phyloP scores from a whole-genome alignment of 2,888 invertebrate genomes.

The Macaria notata region DNA sequence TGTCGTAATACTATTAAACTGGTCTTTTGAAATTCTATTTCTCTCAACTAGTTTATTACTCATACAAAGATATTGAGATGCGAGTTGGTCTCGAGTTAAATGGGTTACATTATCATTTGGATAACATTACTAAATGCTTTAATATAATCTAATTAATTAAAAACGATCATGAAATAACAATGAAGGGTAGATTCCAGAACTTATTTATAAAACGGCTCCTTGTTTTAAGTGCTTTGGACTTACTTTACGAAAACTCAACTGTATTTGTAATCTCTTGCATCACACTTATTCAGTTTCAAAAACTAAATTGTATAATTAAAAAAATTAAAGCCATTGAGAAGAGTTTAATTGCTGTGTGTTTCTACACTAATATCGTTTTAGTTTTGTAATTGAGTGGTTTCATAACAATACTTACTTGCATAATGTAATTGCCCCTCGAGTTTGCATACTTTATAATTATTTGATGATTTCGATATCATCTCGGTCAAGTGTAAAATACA shows the following conservation, averaged over 20 bases:
- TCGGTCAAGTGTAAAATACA: slow-evolving; percentile 7
- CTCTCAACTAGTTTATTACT: slow-evolving; percentile 3
- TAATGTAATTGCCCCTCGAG: slow-evolving; percentile 14
- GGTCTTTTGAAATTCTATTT: slow-evolving; percentile 13
- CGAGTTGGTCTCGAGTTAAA: not conserved
- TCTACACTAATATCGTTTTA: slow-evolving; percentile 13
- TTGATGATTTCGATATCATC: slow-evolving; percentile 15
- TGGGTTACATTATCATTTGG: too few relatives aligned
- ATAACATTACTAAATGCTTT: slow-evolving; percentile 3
- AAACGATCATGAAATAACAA: too few relatives aligned
- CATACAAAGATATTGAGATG: slow-evolving; percentile 2
- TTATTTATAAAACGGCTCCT: too few relatives aligned
- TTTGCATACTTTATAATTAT: slow-evolving; percentile 10
- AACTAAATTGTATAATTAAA: not conserved
- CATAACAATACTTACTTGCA: slow-evolving; percentile 15
- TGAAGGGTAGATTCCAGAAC: too few relatives aligned
- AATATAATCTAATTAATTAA: not conserved
- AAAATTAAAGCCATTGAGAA: slow-evolving; percentile 6
- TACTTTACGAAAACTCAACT: too few relatives aligned
- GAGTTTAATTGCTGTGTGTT: slow-evolving; percentile 15
- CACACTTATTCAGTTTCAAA: too few relatives aligned
- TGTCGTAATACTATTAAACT: slow-evolving; percentile 19
- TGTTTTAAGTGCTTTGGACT: too few relatives aligned
- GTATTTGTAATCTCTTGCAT: not conserved
- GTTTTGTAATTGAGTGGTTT: slow-evolving; percentile 17